Base-by-base conservation (phyloP, 64 coral and sea anemone genomes). In the Cladopsammia gracilis region DNA sequence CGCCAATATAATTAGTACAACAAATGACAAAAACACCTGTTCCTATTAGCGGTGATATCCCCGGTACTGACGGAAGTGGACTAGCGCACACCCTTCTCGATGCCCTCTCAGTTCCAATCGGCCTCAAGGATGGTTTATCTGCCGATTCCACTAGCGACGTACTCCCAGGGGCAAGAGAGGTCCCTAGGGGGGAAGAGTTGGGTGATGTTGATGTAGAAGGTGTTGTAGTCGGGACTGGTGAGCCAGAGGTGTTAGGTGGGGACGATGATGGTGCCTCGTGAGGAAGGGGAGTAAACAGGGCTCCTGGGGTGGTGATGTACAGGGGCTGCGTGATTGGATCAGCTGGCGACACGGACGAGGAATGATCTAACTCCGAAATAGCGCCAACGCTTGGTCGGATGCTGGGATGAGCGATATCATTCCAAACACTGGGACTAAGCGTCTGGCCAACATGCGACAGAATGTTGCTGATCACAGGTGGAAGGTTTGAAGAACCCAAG, bases 81-180 rank as follows among this genome's bases (percentile, higher is more conserved):
- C 96, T 98, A 4, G 96, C 92, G 20, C 88, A 91, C 62, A 85
- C 88, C 86, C 96, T 87, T 18, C 92, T 89, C 24, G 92, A 98
- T 76, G 98, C 98, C 26, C 94, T 90, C 50, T 99, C 98, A 15
- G 98, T 99, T 34, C 98, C 98, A 74, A 99, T 99, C 56, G 98
- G 98, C 57, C 94, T 81, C 54, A 96, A 80, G 16, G 87, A 82
- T 24, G 96, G 96, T 64, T 98, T 98, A 25, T 98, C 96, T 0
- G 65, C 58, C 19, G 60, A 73, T 61, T 93, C 90, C 10, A 56
- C 65, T 5, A 93, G 16, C 10, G 72, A 53, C 4, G 43, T 67
- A 91, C 92, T 94, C 19, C 95, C 91, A 48, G 91, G 92, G 5
- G 95, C 92, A 69, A 97, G 71, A 24, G 92, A 62, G 7, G 90